Base-by-base conservation (phyloP, 2,113 vertebrate genomes). In the Erpornis zantholeuca region DNA sequence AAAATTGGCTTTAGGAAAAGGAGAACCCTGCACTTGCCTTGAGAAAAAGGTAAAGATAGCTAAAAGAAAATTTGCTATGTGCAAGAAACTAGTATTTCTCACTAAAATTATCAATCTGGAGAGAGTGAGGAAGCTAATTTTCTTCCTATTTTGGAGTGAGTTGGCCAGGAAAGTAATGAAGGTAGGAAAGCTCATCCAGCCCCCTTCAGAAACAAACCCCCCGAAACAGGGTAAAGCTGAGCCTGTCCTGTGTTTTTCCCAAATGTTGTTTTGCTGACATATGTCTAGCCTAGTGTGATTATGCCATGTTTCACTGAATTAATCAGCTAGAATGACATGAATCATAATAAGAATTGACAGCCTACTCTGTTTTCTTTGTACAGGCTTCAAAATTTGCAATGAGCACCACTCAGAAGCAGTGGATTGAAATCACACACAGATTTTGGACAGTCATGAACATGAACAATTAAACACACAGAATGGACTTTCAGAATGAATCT, bases 291-390 rank as follows among this genome's bases (percentile, higher is more conserved):
- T 68, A 33, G 68, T 79, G 90, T 76, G 73, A 93, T 91, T 91
- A 93, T 92, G 82, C 79, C 35, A 80, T 72, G 82, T 96, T 96
- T 95, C 96, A 90, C 36, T 79, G 85, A 95, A 94, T 94, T 94
- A 96, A 91, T 94, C 92, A 90, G 73, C 52, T 64, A 93, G 88
- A 93, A 93, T 76, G 87, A 56, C 84, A 72, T 64, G 82, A 97
- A 76, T 90, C 85, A 87, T 91, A 96, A 91, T 44, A 87, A 79
- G 84, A 91, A 94, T 72, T 93, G 92, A 94, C 95, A 93, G 57
- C 53, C 68, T 81, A 92, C 70, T 87, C 88, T 69, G 70, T 79
- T 90, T 83, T 61, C 92, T 96, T 96, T 96, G 86, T 93, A 88
- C 40, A 86, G 60, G 56, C 83, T 94, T 92, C 77, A 80, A 86